Base-by-base conservation (phyloP, 2,113 vertebrate genomes). In the Eublepharis macularius region DNA sequence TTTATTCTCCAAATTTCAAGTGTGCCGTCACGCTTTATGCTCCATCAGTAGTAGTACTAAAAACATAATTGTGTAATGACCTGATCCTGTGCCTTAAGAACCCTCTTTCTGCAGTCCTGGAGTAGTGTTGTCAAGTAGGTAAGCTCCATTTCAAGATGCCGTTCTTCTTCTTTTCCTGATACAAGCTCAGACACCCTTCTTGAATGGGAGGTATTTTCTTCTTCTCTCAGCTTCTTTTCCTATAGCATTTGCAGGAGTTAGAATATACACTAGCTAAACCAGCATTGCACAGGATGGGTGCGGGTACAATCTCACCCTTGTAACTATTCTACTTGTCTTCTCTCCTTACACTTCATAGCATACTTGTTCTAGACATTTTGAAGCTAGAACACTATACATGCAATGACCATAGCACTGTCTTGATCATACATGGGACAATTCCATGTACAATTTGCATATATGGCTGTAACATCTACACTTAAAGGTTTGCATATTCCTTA, bases 131-230 rank as follows among this genome's bases (percentile, higher is more conserved):
- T 87, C 85, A 91, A 84, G 45, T 83, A 80, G 88, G 70, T 41
- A 36, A 87, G 63, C 9, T 57, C 49, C 26, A 89, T 73, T 81
- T 92, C 74, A 16, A 88, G 82, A 68, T 92, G 85, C 86, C 34
- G 85, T 3, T 81, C 82, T 82, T 89, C 91, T 29, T 93, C 85
- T 75, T 89, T 14, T 0, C 1, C 34, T 19, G 60, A 87, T 12
- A 54, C 76, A 7, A 77, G 73, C 39, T 92, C 49, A 72, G 69
- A 83, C 51, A 89, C 91, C 39, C 3, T 4, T 83, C 87, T 92
- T 88, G 92, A 91, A 93, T 86, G 86, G 68, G 86, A 89, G 43
- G 82, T 83, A 41, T 34, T 89, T 36, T 87, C 63, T 12, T 45
- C 47, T 49, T 87, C 90, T 74, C 76, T 88, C 43, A 81, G 85